A percentile compares a stretch with the other conserved stretches of the same genome.
Conservation (phyloP, 2,888 invertebrate genomes). For the Apodemia mormo region DNA sequence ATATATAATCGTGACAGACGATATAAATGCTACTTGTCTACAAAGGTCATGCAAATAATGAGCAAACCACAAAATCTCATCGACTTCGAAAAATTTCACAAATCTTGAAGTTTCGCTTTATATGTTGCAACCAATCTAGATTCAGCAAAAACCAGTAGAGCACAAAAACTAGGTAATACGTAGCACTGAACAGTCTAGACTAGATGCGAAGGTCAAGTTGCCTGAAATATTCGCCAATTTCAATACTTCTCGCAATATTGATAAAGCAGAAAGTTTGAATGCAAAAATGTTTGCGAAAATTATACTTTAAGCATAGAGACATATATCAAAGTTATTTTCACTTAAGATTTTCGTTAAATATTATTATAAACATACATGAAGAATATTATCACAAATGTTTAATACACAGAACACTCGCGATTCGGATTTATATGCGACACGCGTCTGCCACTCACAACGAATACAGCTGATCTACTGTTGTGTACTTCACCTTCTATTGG, state of each 20-base stretch:
- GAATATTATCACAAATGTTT: conserved; percentile 32
- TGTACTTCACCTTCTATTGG: conserved; percentile 43
- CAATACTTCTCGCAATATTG: conserved; percentile 23
- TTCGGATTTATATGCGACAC: conserved; percentile 39
- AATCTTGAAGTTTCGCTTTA: conserved; percentile 15
- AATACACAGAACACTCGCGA: conserved; percentile 53
- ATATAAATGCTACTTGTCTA: neutral
- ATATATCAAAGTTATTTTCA: neutral
- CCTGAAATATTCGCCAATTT: conserved; percentile 22
- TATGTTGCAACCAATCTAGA: neutral
- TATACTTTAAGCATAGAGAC: conserved; percentile 61
- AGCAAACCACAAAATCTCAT: neutral
- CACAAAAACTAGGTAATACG: conserved; percentile 12
- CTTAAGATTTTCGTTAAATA: conserved; percentile 1
- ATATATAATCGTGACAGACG: neutral
- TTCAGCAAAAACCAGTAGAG: neutral
- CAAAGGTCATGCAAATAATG: neutral
- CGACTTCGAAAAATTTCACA: neutral
- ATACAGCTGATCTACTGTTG: conserved; percentile 60
- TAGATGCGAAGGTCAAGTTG: neutral
- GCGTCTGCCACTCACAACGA: conserved; percentile 56
- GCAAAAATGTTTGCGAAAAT: conserved; percentile 59
- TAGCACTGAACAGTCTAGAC: conserved; percentile 10
- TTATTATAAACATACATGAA: conserved; percentile 29
- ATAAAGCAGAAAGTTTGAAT: conserved; percentile 26